These are phyloP conservation scores for Engraulis encrasicolus DNA, from an alignment of 2,113 vertebrate genomes.

Conservation along the genomic window DNA sequence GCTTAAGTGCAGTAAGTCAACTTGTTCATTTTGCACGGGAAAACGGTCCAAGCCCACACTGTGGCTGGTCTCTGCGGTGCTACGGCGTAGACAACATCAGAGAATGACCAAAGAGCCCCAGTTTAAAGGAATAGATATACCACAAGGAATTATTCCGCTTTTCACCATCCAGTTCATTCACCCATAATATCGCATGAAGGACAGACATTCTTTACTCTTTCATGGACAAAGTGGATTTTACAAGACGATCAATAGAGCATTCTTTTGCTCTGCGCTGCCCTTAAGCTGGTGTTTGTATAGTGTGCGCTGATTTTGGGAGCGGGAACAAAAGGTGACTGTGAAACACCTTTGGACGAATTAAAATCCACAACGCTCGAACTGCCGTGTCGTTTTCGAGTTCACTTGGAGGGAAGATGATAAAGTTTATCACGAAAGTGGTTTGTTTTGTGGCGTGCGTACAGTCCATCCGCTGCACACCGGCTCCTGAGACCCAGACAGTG, in stretches of 20 bases:
- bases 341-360: neutral
- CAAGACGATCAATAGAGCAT: slow-evolving; percentile 24
- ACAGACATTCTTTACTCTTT: slow-evolving; percentile 9
- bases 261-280: neutral
- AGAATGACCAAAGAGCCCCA: slow-evolving; percentile 47
- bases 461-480: slow-evolving; percentile 70
- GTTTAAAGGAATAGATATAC: slow-evolving; percentile 39
- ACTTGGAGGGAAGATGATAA: slow-evolving; percentile 67
- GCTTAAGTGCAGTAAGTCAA: slow-evolving; percentile 41
- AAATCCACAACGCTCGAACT: slow-evolving; percentile 21
- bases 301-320: neutral
- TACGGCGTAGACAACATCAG: slow-evolving; percentile 3
- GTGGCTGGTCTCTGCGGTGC: slow-evolving; percentile 17
- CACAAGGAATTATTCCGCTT: slow-evolving; percentile 6
- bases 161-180: neutral
- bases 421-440: slow-evolving; percentile 60
- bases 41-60: neutral
- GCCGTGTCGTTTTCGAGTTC: slow-evolving; percentile 16
- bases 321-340: slow-evolving; percentile 3
- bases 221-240: slow-evolving; percentile 36
- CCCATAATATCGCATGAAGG: slow-evolving; percentile 29
- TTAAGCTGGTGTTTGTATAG: slow-evolving; percentile 18
- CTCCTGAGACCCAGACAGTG: slow-evolving; percentile 71
- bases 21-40: slow-evolving; percentile 27
- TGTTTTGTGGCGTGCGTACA: slow-evolving; percentile 67